Conservation (phyloP, 2,797 vertebrate genomes). For the Oreortyx pictus region DNA sequence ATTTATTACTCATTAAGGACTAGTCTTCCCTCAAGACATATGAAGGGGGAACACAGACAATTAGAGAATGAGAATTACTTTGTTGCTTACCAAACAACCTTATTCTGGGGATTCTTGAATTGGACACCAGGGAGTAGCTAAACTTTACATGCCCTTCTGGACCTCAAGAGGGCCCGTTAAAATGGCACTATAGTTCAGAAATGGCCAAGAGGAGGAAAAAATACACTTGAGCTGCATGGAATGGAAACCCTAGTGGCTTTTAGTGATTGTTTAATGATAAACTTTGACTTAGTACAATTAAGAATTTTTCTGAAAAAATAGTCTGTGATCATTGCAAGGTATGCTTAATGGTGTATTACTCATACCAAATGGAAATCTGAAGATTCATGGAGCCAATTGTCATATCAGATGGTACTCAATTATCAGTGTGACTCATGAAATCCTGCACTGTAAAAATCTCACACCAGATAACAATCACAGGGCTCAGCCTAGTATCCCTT, state of each 20-base stretch:
- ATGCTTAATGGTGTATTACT: background rate
- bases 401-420: background rate
- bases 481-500: background rate
- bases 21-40: slow-evolving; percentile 14
- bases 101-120: slow-evolving; percentile 40
- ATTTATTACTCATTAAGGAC: slow-evolving; percentile 26
- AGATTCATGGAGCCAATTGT: background rate
- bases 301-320: background rate
- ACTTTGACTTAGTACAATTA: slow-evolving; percentile 3
- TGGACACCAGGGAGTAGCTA: background rate
- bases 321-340: background rate
- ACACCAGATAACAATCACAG: background rate
- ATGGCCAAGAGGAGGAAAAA: slow-evolving; percentile 4
- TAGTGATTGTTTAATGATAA: background rate
- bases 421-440: background rate
- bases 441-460: background rate
- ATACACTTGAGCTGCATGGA: slow-evolving; percentile 26
- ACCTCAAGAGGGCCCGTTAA: slow-evolving; percentile 65
- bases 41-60: slow-evolving; percentile 15
- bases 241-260: slow-evolving; percentile 33
- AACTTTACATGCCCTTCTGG: slow-evolving; percentile 41
- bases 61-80: slow-evolving; percentile 4
- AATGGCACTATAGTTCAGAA: slow-evolving; percentile 48
- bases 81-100: slow-evolving; percentile 12
- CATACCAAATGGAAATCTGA: background rate